Conservation (phyloP, 2,113 vertebrate genomes). For the Sinocyclocheilus anshuiensis region DNA sequence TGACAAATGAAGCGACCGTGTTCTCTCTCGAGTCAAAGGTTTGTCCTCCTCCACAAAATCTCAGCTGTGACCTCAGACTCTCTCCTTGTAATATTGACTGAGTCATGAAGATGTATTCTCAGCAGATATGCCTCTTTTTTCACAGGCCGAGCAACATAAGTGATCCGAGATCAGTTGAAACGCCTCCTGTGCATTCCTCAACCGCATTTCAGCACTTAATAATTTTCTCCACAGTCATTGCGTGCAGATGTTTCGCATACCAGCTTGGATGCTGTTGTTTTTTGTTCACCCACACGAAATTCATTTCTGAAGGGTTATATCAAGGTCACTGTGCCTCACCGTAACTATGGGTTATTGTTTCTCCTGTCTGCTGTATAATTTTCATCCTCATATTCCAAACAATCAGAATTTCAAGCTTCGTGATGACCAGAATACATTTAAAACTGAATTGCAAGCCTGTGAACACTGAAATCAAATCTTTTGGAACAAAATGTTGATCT, state of each 20-base stretch:
- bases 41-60: constrained; percentile 20
- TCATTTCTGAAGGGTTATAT: constrained; percentile 20
- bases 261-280: constrained; percentile 24
- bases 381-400: constrained; percentile 30
- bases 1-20: constrained; percentile 25
- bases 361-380: constrained; percentile 18
- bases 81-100: constrained; percentile 21
- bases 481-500: neutral
- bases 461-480: neutral
- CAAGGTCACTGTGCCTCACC: constrained; percentile 40
- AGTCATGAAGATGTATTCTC: constrained; percentile 26
- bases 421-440: neutral
- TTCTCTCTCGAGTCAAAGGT: constrained; percentile 28
- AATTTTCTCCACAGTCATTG: constrained; percentile 17
- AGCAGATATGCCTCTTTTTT: neutral
- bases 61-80: constrained; percentile 7
- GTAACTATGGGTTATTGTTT: constrained; percentile 17
- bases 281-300: neutral
- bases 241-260: constrained; percentile 19
- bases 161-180: constrained; percentile 17
- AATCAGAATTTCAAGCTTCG: neutral
- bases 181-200: constrained; percentile 13
- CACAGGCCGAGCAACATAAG: neutral
- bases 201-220: constrained; percentile 7
- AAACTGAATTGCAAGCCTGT: neutral